Evolutionary conservation across 2,113 vertebrate genomes (phyloP), one percentile per base, ranked within the genome.

Genomic region (Crotophaga sulcirostris): DNA sequence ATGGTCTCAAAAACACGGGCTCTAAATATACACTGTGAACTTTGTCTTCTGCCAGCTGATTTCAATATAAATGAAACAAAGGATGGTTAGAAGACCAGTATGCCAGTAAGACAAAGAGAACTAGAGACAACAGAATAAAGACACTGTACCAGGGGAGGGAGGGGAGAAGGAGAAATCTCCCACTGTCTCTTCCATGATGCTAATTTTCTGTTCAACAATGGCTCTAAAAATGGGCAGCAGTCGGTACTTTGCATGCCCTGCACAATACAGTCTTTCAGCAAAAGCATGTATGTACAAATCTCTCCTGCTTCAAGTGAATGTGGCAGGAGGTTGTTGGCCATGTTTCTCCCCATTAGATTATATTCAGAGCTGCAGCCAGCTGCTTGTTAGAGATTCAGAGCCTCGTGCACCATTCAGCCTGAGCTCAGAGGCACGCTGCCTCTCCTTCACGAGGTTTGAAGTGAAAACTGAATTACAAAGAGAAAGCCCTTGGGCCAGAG

Each of bases 51-150:
- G 81, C 96, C 93, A 94, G 49, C 58, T 85, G 94, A 79, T 79
- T 94, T 86, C 90, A 97, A 95, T 87, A 94, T 63, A 95, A 96
- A 89, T 80, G 93, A 87, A 96, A 94, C 54, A 59, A 73, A 94
- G 60, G 66, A 56, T 4, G 8, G 70, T 78, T 89, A 47, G 60
- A 87, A 92, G 66, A 94, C 73, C 72, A 87, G 24, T 52, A 45
- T 42, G 69, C 58, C 68, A 89, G 80, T 95, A 94, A 90, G 91
- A 95, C 85, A 89, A 84, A 97, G 85, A 67, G 86, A 91, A 89
- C 84, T 40, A 78, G 94, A 95, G 59, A 93, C 95, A 96, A 56
- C 81, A 89, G 44, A 94, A 69, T 58, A 90, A 84, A 96, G 93
- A 90, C 64, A 55, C 84, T 70, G 92, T 95, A 68, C 80, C 89